Conservation (phyloP, 64 coral and sea anemone genomes). For the Montipora foliosa region DNA sequence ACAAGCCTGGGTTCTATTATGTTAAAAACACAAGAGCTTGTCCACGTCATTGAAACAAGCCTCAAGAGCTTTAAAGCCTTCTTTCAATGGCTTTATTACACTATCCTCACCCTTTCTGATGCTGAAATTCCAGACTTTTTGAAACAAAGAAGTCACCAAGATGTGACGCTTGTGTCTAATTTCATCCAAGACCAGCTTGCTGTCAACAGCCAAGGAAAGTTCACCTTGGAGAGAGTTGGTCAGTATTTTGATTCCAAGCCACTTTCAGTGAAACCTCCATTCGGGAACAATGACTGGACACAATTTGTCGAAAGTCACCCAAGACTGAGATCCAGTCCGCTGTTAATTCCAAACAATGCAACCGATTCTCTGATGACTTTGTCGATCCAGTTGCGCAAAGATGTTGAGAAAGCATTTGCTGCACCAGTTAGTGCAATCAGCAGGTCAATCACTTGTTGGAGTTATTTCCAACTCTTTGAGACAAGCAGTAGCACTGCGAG, state of each 20-base stretch:
- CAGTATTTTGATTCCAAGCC: constrained; percentile 97
- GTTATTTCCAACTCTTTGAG: constrained; percentile 43
- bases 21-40: constrained; percentile 92
- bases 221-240: constrained; percentile 92
- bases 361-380: constrained; percentile 66
- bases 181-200: constrained; percentile 92
- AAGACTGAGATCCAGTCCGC: constrained; percentile 69
- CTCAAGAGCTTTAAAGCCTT: constrained; percentile 97
- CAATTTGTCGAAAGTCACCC: constrained; percentile 76
- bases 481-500: neutral
- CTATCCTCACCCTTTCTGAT: constrained; percentile 89
- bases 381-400: constrained; percentile 56
- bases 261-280: constrained; percentile 66
- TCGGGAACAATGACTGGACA: constrained; percentile 75
- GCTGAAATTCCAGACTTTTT: constrained; percentile 82
- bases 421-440: constrained; percentile 65
- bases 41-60: constrained; percentile 89
- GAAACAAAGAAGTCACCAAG: constrained; percentile 90
- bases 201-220: constrained; percentile 86
- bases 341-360: constrained; percentile 63
- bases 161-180: constrained; percentile 79
- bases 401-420: constrained; percentile 64
- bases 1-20: constrained; percentile 89
- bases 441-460: constrained; percentile 72
- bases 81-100: constrained; percentile 96